Evolutionary conservation across 2,797 vertebrate species (phyloP), one percentile per base, ranked within the genome.

Genomic region (Sciaenops ocellatus): DNA sequence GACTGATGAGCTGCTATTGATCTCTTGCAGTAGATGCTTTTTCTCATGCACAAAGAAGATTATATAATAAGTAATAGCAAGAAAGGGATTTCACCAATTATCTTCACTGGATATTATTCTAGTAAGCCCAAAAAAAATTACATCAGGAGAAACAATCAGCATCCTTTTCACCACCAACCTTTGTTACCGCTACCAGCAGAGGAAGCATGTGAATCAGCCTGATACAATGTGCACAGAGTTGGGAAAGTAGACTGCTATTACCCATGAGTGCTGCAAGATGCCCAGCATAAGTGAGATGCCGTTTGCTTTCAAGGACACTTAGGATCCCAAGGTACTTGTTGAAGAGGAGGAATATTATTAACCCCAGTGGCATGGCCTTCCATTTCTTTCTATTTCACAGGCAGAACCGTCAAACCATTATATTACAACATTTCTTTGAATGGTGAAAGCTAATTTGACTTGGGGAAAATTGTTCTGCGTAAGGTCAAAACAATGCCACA

Each of bases 271-370:
- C 91, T 88, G 75, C 73, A 85, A 94, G 92, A 92, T 92, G 92
- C 87, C 86, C 77, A 75, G 92, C 76, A 47, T 90, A 93, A 93
- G 92, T 86, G 92, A 93, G 94, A 93, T 85, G 92, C 90, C 85
- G 90, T 92, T 94, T 88, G 88, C 89, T 93, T 94, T 96, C 95
- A 96, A 96, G 95, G 95, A 96, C 95, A 94, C 91, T 79, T 81
- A 75, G 69, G 90, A 94, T 96, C 95, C 95, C 95, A 93, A 88
- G 95, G 93, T 95, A 96, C 95, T 96, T 96, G 95, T 96, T 96
- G 95, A 96, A 95, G 92, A 96, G 94, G 91, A 95, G 92, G 95
- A 96, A 96, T 96, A 94, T 94, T 95, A 96, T 96, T 96, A 96
- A 96, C 96, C 96, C 94, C 92, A 69, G 85, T 96, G 95, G 94